These are phyloP conservation scores for Alcis repandata DNA, from an alignment of 2,888 invertebrate species.

Conservation along the genomic window DNA sequence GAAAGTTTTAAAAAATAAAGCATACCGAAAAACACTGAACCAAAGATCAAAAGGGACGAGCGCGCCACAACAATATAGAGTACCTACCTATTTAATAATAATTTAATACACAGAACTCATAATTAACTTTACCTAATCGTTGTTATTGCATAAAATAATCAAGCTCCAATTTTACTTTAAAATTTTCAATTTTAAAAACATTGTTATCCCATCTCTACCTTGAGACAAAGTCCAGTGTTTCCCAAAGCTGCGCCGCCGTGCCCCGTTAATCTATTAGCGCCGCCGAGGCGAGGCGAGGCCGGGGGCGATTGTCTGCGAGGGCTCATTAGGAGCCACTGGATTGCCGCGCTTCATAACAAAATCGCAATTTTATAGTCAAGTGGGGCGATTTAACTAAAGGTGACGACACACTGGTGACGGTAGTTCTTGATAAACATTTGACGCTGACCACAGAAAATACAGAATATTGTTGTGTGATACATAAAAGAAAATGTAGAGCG, in stretches of 20 bases:
- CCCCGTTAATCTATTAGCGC: constrained; percentile 60
- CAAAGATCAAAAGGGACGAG: too few relatives aligned
- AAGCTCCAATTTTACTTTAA: too few relatives aligned
- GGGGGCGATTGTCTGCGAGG: constrained; percentile 44
- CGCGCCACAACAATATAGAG: too few relatives aligned
- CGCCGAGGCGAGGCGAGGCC: constrained; percentile 39
- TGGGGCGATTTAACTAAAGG: constrained; percentile 54
- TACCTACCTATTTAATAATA: not conserved
- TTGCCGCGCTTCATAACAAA: constrained; percentile 70
- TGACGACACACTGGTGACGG: constrained; percentile 49
- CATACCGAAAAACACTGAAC: too few relatives aligned
- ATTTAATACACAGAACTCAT: too few relatives aligned
- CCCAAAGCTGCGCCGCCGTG: constrained; percentile 29
- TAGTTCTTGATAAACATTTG: not conserved
- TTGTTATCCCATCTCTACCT: constrained; percentile 23
- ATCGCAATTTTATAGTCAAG: constrained; percentile 63
- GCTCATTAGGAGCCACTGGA: constrained; percentile 74
- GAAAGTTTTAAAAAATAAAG: too few relatives aligned
- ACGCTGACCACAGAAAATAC: too few relatives aligned
- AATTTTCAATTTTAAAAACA: not conserved
- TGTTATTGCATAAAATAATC: too few relatives aligned
- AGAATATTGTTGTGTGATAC: too few relatives aligned
- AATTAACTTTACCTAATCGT: too few relatives aligned
- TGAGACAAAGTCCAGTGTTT: constrained; percentile 38
- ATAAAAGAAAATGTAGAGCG: too few relatives aligned